Evolutionary conservation across 2,888 invertebrate species (phyloP), one percentile per base, ranked within the genome.

Genomic region (Callimorpha dominula): DNA sequence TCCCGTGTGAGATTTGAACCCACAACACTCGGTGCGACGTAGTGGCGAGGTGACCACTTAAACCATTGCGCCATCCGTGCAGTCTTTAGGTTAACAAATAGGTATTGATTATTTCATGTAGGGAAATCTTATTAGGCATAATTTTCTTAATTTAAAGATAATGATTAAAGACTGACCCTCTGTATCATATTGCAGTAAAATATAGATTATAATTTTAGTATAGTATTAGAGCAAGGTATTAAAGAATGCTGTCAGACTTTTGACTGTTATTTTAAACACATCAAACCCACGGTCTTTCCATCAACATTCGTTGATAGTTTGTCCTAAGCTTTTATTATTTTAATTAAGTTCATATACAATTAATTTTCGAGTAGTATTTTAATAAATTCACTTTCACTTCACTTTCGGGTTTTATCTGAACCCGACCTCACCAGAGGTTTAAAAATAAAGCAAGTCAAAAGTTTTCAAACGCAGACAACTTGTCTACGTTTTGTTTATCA

Each of bases 331-430:
- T 31, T 49, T 15, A 50, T 50, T 20, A 65, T 15, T 50, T n/a
- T 15, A 50, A 65, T 65, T 49, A 65, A 46, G 65, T 65, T 15
- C 49, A 65, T 65, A 20, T 43, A 31, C 31, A 20, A 31, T 46
- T 49, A 50, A 31, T 65, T 50, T 31, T 50, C 20, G 20, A 60
- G 57, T 60, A 20, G 12, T 60, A 31, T 60, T n/a, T 60, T 60
- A 60, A 60, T 12, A 60, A 31, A 31, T 64, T 65, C 20, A 31
- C 65, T 50, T 65, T 65, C 31, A 9, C 31, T 46, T 31, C 20
- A 31, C 31, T 49, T 0, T 43, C 11, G 0, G 4, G 15, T 9
- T 31, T 7, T 8, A 7, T 40, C 15, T 31, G 11, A 20, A 31
- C 11, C 20, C 4, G 31, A 60, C 57, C 20, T 9, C 49, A 49